Base-by-base conservation (phyloP, 2,888 invertebrate genomes). In the Apomyelois bistriatella region DNA sequence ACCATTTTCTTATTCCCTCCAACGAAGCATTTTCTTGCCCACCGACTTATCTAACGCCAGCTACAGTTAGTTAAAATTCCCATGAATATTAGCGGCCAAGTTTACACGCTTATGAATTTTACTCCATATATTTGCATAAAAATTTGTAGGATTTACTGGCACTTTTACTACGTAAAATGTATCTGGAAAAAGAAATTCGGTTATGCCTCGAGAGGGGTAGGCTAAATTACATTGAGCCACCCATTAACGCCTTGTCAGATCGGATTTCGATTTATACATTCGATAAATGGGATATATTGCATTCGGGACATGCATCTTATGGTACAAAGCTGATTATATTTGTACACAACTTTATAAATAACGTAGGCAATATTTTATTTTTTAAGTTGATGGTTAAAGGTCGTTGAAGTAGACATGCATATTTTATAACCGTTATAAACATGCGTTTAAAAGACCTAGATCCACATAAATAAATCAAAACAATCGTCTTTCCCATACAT, bases 191-290 rank as follows among this genome's bases (percentile, higher is more conserved):
- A 80, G 71, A 82, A 87, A 85, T 82, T 79, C 74, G 68, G 74
- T 85, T 85, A 83, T 64, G 46, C 69, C 70, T 73, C 64, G 67
- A 72, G 70, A 76, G 79, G 89, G 90, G 90, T 85, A 80, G 84
- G 79, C 81, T 79, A 87, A 90, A 91, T 91, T 90, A 86, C 87
- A 90, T 91, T 90, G 84, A 81, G 83, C 79, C 76, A 74, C 78
- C 87, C 90, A 90, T 90, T 90, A 90, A 85, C 86, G 88, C 85
- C 85, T 86, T 90, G 91, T 90, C 91, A 87, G 87, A 85, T 90
- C 82, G 77, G 78, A 88, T 91, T 87, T 80, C 82, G 82, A 82
- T 87, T 78, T 84, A 82, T 85, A 70, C 75, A 79, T 83, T 81
- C 82, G 88, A 89, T 84, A 85, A 83, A 88, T 85, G 73, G 78